phyloP scores from a whole-genome alignment of 2,888 invertebrate species.

The Conomelus anceps region DNA sequence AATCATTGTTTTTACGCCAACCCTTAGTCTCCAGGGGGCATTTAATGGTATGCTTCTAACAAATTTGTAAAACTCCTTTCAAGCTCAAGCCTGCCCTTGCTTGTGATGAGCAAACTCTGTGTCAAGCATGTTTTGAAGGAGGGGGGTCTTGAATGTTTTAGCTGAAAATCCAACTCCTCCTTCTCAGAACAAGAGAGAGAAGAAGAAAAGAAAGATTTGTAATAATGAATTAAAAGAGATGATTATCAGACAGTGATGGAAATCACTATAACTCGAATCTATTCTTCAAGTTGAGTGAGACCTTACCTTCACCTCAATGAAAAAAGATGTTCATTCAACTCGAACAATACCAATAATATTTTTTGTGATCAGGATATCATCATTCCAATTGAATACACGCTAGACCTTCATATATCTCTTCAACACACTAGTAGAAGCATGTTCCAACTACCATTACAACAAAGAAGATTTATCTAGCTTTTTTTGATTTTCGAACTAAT shows the following conservation, averaged over 20 bases:
- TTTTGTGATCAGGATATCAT: neutral
- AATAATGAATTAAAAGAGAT: too few relatives aligned
- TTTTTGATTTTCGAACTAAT: neutral
- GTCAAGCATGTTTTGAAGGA: too few relatives aligned
- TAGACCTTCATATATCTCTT: neutral
- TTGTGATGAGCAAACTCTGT: too few relatives aligned
- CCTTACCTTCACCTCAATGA: neutral
- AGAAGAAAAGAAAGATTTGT: too few relatives aligned
- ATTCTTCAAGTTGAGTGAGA: neutral
- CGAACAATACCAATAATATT: neutral
- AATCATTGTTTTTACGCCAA: too few relatives aligned
- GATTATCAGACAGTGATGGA: neutral
- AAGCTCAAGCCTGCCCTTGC: too few relatives aligned
- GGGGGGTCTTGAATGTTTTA: too few relatives aligned
- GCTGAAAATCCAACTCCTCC: too few relatives aligned
- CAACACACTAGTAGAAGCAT: neutral
- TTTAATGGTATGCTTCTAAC: too few relatives aligned
- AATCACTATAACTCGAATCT: neutral
- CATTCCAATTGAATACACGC: neutral
- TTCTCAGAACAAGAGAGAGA: too few relatives aligned
- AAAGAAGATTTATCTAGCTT: neutral
- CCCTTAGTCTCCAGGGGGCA: too few relatives aligned
- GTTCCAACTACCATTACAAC: neutral
- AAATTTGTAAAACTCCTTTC: too few relatives aligned
- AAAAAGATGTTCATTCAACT: neutral